Evolutionary conservation across 2,888 invertebrate species (phyloP).

Genomic region (Frankliniella intonsa): DNA sequence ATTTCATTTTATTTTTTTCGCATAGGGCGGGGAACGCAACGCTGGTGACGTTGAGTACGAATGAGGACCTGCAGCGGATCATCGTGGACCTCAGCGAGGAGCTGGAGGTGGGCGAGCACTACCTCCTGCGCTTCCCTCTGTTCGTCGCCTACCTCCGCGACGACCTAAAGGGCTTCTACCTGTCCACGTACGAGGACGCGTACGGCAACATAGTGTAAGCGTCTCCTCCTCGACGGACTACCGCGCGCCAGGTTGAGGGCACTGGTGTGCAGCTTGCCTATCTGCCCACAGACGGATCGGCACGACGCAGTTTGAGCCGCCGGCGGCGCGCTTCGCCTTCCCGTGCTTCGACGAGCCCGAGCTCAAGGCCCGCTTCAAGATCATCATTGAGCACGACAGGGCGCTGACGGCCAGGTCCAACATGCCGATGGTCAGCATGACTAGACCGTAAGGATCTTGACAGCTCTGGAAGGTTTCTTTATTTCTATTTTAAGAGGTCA

Average conservation of each 20-base stretch:
- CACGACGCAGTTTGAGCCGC: neutral
- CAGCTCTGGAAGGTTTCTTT: too few species aligned
- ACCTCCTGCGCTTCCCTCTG: neutral
- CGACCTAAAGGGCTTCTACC: constrained; percentile 9
- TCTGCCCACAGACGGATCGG: constrained; percentile 52
- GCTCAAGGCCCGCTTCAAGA: neutral
- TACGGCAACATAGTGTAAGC: neutral
- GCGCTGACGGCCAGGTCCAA: neutral
- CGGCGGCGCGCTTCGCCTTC: neutral
- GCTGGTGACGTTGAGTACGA: neutral
- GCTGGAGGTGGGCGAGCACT: neutral
- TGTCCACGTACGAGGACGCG: neutral
- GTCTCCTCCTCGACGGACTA: neutral
- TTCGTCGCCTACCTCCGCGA: neutral
- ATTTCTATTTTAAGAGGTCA: too few species aligned
- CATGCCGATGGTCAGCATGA: neutral
- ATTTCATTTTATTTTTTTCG: neutral
- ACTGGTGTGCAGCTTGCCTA: neutral
- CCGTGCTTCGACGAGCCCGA: constrained; percentile 7
- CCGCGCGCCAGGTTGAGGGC: neutral
- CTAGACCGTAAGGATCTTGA: neutral
- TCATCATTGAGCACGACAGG: neutral
- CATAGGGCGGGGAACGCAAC: neutral
- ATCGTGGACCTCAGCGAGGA: neutral
- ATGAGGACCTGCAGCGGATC: neutral